Evolutionary conservation across 2,888 invertebrate species (phyloP), one percentile per base, ranked within the genome.

Genomic region (Lissonota sp.): DNA sequence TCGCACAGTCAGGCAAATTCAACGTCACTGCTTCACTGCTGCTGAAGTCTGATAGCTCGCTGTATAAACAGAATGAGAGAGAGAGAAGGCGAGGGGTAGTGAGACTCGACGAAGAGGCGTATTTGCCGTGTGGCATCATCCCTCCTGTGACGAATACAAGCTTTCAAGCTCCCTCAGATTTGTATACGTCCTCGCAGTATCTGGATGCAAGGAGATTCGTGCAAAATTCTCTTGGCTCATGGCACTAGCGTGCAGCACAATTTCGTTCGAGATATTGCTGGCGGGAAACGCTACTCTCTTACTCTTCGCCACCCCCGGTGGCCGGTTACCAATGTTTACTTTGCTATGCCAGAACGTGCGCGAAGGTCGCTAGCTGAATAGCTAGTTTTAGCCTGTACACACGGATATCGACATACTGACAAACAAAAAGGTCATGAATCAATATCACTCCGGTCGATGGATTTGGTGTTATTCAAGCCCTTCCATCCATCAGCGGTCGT

Each of bases 231-330:
- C 16, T 66, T 14, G 37, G 44, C 57, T 57, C 42, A 73, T 67
- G n/a, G n/a, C n/a, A n/a, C n/a, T n/a, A 74, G 83, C 83, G 79
- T 84, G 82, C 83, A 39, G 6, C 39, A 87, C 87, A 87, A 89
- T 89, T 86, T 87, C 84, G 86, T 85, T 84, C 87, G 86, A 87
- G 87, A 88, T 88, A 90, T 90, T 90, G 87, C 89, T 26, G 26
- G 7, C 83, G 71, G 85, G 84, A 85, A 88, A 86, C 84, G 86
- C 83, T 84, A 84, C 86, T 81, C 84, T 81, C 84, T 84, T 85
- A 83, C 84, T 83, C 87, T 84, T 86, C 84, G 73, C 84, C 84
- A 76, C 78, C 82, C 73, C 76, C 46, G 46, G 3, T 3, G 67
- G 73, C 71, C 85, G 83, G 84, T 88, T 87, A 87, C 84, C 84